Evolutionary conservation across 2,888 invertebrate genomes (phyloP), one percentile per base, ranked within the genome.

Genomic region (Mactromeris polynyma): DNA sequence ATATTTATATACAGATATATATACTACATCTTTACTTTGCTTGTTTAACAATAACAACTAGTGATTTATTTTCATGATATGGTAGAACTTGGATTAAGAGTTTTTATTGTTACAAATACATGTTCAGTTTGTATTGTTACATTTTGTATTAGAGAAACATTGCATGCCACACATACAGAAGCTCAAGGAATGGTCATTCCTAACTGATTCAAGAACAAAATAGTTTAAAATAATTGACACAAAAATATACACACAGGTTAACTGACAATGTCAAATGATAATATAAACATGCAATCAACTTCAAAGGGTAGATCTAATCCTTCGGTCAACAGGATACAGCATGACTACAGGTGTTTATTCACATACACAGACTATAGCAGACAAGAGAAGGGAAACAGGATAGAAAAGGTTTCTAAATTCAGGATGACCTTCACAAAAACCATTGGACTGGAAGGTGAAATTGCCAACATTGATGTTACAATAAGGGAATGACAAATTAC

Each of bases 121-220:
- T 26, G 9, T 64, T 4, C 1, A 2, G 58, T 26, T 64, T n/a
- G 58, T 64, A 64, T 26, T 26, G 26, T 64, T 64, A 64, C 6
- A 64, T 21, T 26, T 64, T 64, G 58, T 64, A 64, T 64, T 64
- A 64, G 58, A 26, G 26, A 64, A 64, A 64, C 58, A 64, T n/a
- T 26, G 58, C 58, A 64, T 64, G 58, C 58, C 26, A 64, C 58
- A 64, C 58, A 64, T 7, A 64, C 26, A 11, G n/a, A 64, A 64
- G 58, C 58, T 26, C 26, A 64, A 64, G n/a, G 26, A 26, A 64
- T 64, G 21, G 9, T 64, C 58, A 64, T 9, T 51, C 19, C 51
- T 6, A 51, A 64, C 26, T 64, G 9, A 64, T 11, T 64, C 58
- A 4, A 64, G 26, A n/a, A 64, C 58, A 64, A 64, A 64, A 64